Evolutionary conservation across 2,797 vertebrate species (phyloP), one percentile per base, ranked within the genome.

Genomic region (Pangasius larnaudii): DNA sequence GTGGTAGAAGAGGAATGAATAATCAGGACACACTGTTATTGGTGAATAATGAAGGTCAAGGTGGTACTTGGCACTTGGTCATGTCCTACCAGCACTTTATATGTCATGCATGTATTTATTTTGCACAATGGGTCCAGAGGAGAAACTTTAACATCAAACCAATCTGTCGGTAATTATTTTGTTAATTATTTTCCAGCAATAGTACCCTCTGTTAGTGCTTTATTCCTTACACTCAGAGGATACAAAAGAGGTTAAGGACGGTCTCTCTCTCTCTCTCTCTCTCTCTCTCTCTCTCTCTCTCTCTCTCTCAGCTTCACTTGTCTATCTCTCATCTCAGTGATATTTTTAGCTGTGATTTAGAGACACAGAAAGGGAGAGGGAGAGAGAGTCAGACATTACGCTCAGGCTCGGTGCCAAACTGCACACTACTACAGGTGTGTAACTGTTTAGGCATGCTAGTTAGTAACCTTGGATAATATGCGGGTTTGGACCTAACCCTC

Each of bases 271-370:
- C 0, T 42, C 42, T 39, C 39, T 39, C 39, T 39, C 1, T 39
- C 39, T 39, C 39, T 46, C 42, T 46, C 42, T 46, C 42, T 46
- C 42, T 42, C 5, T 42, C 42, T 42, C 0, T 46, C 42, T 46
- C 42, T 46, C 5, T 46, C 42, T 46, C 42, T 46, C 42, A 46
- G 36, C 27, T 51, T 39, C 10, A 72, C n/a, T 33, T 53, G 46
- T 18, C 8, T 5, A 11, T n/a, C 10, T 30, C 11, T 46, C 4
- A 27, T 86, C 79, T 80, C 59, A 16, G 63, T 3, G 46, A 30
- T 90, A 91, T 87, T 87, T 88, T 85, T 90, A 91, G 88, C 42
- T 49, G 18, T 79, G 86, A 85, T 88, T 89, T 80, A 42, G 49
- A 39, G 4, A 87, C 2, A 19, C 3, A 4, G 42, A 24, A 24